phyloP scores from a whole-genome alignment of 1,140 invertebrate genomes.

The Solenopsis fugax region DNA sequence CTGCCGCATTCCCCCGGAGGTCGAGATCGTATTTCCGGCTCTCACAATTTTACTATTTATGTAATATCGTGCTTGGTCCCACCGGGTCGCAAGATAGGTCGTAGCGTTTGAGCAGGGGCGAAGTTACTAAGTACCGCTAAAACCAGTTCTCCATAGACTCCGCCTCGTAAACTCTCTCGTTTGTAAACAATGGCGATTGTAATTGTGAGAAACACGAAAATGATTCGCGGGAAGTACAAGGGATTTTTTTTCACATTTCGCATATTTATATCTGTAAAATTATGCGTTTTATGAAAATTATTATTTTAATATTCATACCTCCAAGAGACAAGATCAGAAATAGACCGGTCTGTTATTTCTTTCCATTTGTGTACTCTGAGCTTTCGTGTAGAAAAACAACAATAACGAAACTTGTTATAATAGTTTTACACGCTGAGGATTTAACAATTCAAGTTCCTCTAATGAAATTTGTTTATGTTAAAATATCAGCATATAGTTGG shows the following conservation, averaged over 20 bases:
- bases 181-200: conserved; percentile 8
- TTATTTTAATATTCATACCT: background rate
- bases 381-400: background rate
- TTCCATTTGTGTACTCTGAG: background rate
- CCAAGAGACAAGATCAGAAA: background rate
- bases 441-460: conserved; percentile 15
- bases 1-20: conserved; percentile 44
- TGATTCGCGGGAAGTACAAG: conserved; percentile 1
- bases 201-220: conserved; percentile 2
- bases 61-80: conserved; percentile 43
- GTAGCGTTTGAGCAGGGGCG: conserved; percentile 15
- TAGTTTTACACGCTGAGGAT: background rate
- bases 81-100: conserved; percentile 17
- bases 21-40: conserved; percentile 60
- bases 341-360: background rate
- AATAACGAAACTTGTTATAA: background rate
- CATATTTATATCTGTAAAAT: background rate
- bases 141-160: conserved; percentile 21
- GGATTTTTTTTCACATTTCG: background rate
- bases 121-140: conserved; percentile 51
- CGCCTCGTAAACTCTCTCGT: conserved; percentile 12
- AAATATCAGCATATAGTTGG: background rate
- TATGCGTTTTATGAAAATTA: background rate
- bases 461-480: background rate
- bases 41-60: conserved; percentile 63